Evolutionary conservation across 2,113 vertebrate species (phyloP).

Genomic region (Panthera tigris): DNA sequence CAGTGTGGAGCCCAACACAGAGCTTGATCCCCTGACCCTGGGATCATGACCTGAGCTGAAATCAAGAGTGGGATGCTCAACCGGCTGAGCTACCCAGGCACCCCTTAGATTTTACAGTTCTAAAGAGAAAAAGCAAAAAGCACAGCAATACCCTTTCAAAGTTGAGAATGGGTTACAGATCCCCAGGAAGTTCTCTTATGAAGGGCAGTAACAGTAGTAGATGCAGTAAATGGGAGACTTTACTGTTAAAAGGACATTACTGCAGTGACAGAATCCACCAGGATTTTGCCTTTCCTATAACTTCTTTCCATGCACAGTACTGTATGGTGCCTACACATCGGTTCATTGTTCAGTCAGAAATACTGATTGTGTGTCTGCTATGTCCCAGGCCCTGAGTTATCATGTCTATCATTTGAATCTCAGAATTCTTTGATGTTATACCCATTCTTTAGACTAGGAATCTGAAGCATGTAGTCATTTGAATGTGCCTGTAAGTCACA

Average conservation of each 20-base stretch:
- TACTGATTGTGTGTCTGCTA: neutral
- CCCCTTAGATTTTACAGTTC: neutral
- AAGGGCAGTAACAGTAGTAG: neutral
- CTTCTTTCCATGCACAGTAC: neutral
- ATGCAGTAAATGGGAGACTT: neutral
- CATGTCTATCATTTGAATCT: neutral
- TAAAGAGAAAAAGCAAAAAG: neutral
- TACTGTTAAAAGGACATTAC: neutral
- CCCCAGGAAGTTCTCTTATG: neutral
- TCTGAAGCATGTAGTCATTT: neutral
- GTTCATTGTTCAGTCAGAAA: neutral
- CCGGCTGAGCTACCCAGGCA: no score
- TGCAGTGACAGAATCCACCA: neutral
- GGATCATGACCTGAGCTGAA: no score
- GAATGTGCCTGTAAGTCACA: neutral
- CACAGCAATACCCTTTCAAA: neutral
- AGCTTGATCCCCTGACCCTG: no score
- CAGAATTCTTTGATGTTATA: neutral
- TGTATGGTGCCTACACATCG: rapidly evolving
- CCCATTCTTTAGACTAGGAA: neutral
- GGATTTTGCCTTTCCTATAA: neutral
- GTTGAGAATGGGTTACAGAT: neutral
- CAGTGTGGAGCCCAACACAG: no score
- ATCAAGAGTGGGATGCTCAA: no score
- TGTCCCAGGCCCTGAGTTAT: neutral